Percentiles rank a stretch among this genome's conserved stretches.
phyloP scores from a whole-genome alignment of 2,113 vertebrate species.

The Geococcyx californianus region DNA sequence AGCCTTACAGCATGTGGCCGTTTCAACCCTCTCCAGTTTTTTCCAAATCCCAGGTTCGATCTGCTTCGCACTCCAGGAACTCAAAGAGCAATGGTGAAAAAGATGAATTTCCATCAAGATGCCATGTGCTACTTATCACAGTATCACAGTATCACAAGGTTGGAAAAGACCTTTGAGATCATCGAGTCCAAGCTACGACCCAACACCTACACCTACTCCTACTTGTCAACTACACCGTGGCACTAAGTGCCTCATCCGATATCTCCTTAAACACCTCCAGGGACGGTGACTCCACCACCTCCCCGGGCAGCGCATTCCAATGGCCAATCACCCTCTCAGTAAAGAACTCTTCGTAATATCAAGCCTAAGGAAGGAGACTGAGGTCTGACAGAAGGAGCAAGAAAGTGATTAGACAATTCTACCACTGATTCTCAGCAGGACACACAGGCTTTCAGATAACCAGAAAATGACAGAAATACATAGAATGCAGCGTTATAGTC shows the following conservation, averaged over 20 bases:
- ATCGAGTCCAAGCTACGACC: no score
- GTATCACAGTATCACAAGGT: no score
- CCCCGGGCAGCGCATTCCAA: no score
- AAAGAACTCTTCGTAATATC: no score
- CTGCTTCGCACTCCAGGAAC: accelerated
- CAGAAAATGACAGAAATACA: background rate
- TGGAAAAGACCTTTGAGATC: no score
- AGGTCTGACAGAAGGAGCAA: background rate
- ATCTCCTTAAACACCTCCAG: no score
- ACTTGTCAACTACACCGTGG: no score
- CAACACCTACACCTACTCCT: no score
- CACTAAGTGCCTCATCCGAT: no score
- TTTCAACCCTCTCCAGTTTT: background rate
- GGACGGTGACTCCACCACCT: no score
- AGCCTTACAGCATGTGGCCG: background rate
- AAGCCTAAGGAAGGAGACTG: background rate
- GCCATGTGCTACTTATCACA: background rate
- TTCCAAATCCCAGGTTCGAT: background rate
- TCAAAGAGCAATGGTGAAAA: background rate
- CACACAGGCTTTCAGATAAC: background rate
- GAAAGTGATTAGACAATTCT: background rate
- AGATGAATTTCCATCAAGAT: background rate
- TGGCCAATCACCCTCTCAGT: no score
- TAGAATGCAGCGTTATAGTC: background rate
- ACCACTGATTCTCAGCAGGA: background rate